phyloP scores from a whole-genome alignment of 2,113 vertebrate genomes.

The Plestiodon gilberti region DNA sequence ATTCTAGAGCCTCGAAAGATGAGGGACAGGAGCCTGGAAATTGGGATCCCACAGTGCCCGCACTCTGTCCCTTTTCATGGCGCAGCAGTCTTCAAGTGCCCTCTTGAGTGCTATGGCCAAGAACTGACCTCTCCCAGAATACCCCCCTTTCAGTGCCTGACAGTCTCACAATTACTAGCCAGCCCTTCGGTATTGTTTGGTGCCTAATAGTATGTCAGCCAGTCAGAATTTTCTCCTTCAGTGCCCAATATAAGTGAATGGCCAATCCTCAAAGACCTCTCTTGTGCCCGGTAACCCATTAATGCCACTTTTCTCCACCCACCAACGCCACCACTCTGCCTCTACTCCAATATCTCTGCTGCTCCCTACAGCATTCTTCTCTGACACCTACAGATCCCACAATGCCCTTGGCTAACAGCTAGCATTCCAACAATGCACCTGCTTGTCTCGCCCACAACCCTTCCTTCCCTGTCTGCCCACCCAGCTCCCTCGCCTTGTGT shows the following conservation, averaged over 20 bases:
- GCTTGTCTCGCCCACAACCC: neutral
- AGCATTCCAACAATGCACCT: conserved; percentile 4
- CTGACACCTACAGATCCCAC: neutral
- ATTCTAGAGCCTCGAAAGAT: neutral
- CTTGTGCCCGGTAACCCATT: neutral
- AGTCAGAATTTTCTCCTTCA: neutral
- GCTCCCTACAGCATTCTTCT: neutral
- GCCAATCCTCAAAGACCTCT: neutral
- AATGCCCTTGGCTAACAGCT: neutral
- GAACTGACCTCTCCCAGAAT: neutral
- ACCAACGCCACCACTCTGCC: fast-evolving
- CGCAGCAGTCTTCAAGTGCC: neutral
- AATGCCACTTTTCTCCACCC: neutral
- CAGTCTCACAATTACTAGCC: neutral
- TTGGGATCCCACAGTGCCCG: neutral
- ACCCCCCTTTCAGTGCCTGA: neutral
- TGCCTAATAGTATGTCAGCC: neutral
- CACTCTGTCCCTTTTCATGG: neutral
- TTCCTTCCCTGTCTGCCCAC: neutral
- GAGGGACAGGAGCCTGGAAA: neutral
- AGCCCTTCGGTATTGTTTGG: neutral
- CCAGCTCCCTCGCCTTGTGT: neutral
- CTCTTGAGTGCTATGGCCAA: neutral
- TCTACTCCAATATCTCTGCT: neutral
- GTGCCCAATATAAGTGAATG: neutral